A percentile compares a stretch with the other conserved stretches of the same genome.
phyloP scores from a whole-genome alignment of 1,140 invertebrate genomes.

The Kradibia gibbosae region DNA sequence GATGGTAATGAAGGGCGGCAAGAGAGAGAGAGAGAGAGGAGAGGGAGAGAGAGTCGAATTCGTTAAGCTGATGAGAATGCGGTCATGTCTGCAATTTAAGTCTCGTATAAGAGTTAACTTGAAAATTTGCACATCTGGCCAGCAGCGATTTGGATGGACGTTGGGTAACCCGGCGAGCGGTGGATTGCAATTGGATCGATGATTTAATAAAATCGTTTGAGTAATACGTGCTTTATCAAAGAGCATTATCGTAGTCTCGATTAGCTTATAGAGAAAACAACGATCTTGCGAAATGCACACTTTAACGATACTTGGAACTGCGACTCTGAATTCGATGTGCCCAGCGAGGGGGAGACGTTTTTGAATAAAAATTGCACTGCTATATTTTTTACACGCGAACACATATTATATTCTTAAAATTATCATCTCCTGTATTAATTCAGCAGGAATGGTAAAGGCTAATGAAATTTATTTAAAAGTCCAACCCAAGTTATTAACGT shows the following conservation, averaged over 20 bases:
- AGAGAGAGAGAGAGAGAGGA: background rate
- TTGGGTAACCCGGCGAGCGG: background rate
- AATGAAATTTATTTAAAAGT: background rate
- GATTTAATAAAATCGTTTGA: slow-evolving; percentile 11
- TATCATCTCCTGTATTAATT: too few species aligned
- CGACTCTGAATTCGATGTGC: background rate
- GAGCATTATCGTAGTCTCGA: background rate
- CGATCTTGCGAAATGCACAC: background rate
- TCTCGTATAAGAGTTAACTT: background rate
- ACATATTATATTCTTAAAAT: background rate
- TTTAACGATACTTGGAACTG: background rate
- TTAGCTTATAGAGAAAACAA: background rate
- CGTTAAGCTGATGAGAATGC: slow-evolving; percentile 51
- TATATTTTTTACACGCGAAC: background rate
- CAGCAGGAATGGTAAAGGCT: background rate
- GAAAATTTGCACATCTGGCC: background rate
- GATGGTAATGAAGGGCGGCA: background rate
- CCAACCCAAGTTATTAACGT: background rate
- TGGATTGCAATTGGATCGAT: slow-evolving; percentile 11
- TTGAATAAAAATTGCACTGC: background rate
- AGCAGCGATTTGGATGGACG: background rate
- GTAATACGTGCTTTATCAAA: slow-evolving; percentile 6
- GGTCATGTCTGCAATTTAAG: slow-evolving; percentile 42
- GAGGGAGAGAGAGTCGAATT: background rate
- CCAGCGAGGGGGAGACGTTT: background rate